Percentiles rank a stretch among this genome's conserved stretches.
Conservation (phyloP, 2,888 invertebrate species). For the Pheosia tremula region DNA sequence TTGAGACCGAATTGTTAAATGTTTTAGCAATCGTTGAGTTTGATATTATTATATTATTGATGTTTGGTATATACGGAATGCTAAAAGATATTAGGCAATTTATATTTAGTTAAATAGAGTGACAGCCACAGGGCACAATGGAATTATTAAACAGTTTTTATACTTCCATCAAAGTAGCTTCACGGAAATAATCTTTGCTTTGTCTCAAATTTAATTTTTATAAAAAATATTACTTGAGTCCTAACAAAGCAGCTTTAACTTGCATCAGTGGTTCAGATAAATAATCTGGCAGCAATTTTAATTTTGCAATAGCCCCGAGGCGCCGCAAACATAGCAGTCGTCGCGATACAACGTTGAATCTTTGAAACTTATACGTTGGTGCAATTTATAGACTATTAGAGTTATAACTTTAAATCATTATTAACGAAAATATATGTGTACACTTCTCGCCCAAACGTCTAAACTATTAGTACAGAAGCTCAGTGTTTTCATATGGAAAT, state of each 20-base stretch:
- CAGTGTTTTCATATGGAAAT: too few species aligned
- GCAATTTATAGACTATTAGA: constrained; percentile 30
- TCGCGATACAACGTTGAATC: constrained; percentile 65
- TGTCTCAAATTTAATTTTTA: background rate
- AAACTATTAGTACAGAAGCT: too few species aligned
- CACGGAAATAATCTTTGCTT: background rate
- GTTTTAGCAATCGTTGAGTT: background rate
- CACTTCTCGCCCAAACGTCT: too few species aligned
- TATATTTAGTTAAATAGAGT: too few species aligned
- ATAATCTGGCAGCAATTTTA: constrained; percentile 72
- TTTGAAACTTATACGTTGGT: constrained; percentile 48
- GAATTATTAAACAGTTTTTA: too few species aligned
- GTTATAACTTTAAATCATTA: background rate
- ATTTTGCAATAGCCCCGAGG: constrained; percentile 77
- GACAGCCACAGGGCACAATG: too few species aligned
- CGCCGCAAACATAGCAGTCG: constrained; percentile 63
- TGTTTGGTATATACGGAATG: too few species aligned
- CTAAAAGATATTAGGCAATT: too few species aligned
- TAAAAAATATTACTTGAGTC: background rate
- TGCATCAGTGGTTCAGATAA: constrained; percentile 59
- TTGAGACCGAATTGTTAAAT: background rate
- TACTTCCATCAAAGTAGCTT: background rate
- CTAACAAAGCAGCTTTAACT: constrained; percentile 56
- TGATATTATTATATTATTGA: too few species aligned
- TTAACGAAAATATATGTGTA: background rate